A percentile compares a stretch with the other conserved stretches of the same genome.
Conservation (phyloP, 1,140 invertebrate genomes). For the Lerema accius region DNA sequence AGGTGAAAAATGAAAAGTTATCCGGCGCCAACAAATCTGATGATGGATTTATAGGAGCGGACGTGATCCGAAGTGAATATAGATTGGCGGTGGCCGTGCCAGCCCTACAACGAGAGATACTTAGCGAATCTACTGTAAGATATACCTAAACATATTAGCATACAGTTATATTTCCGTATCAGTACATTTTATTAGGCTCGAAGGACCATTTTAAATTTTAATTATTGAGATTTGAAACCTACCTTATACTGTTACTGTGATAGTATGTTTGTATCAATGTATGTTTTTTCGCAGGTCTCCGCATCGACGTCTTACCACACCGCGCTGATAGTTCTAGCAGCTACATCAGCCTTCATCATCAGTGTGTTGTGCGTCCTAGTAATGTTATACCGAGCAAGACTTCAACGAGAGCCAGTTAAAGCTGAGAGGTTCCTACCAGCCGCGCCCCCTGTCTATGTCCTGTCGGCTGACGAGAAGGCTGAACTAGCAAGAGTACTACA, state of each 20-base stretch:
- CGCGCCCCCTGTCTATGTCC: conserved; percentile 83
- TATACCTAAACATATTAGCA: too few relatives aligned
- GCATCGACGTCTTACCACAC: conserved; percentile 87
- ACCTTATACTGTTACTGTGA: too few relatives aligned
- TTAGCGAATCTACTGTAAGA: conserved; percentile 84
- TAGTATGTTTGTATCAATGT: background rate
- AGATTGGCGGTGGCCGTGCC: conserved; percentile 79
- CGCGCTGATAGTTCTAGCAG: conserved; percentile 87
- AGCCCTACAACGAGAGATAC: conserved; percentile 86
- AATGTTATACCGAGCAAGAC: conserved; percentile 84
- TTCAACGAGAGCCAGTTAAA: conserved; percentile 80
- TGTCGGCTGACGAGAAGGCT: conserved; percentile 81
- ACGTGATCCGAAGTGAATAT: conserved; percentile 83
- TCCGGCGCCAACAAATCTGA: conserved; percentile 62
- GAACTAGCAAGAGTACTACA: conserved; percentile 73
- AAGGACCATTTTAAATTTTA: too few relatives aligned
- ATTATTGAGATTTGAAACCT: too few relatives aligned
- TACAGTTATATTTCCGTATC: too few relatives aligned
- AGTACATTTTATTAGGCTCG: too few relatives aligned
- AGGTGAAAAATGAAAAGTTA: conserved; percentile 84
- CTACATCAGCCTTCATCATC: conserved; percentile 88
- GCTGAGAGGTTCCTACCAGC: conserved; percentile 82
- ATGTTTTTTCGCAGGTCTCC: conserved; percentile 74
- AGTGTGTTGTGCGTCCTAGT: conserved; percentile 87
- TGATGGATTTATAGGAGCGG: conserved; percentile 80